Conservation (phyloP, 2,888 invertebrate genomes). For the Trissonchulus sp. region DNA sequence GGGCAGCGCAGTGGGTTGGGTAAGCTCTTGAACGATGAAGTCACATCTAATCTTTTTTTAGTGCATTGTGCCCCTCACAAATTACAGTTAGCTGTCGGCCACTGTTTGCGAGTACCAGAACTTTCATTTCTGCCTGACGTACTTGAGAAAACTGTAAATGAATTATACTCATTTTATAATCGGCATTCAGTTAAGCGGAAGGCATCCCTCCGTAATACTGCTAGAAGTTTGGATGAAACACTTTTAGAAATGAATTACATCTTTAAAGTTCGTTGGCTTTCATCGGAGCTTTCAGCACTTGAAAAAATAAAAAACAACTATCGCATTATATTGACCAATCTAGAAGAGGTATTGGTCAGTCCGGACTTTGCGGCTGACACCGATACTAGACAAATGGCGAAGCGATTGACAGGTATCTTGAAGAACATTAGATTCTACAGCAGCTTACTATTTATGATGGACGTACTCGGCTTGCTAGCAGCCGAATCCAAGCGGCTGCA, state of each 20-base stretch:
- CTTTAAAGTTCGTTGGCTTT: slow-evolving; percentile 10
- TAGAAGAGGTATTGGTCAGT: background rate
- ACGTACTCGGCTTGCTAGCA: background rate
- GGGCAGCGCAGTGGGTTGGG: background rate
- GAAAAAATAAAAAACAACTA: slow-evolving; percentile 19
- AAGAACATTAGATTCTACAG: background rate
- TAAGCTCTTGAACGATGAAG: background rate
- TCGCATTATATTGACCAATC: background rate
- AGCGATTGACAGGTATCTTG: background rate
- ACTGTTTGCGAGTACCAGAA: background rate
- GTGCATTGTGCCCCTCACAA: slow-evolving; percentile 9
- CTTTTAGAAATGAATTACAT: slow-evolving; percentile 16
- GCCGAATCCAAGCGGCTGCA: background rate
- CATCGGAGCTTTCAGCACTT: slow-evolving; percentile 11
- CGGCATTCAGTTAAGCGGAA: slow-evolving; percentile 1
- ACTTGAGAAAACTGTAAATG: slow-evolving; percentile 9
- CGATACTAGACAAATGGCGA: too few relatives aligned
- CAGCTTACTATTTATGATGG: background rate
- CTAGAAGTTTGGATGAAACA: background rate
- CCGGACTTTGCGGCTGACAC: background rate
- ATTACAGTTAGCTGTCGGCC: slow-evolving; percentile 9
- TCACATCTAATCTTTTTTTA: background rate
- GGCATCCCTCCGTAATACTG: background rate
- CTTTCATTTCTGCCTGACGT: background rate
- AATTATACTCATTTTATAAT: slow-evolving; percentile 12